Evolutionary conservation across 2,113 vertebrate species (phyloP).

Genomic region (Pseudorhombus dupliciocellatus): DNA sequence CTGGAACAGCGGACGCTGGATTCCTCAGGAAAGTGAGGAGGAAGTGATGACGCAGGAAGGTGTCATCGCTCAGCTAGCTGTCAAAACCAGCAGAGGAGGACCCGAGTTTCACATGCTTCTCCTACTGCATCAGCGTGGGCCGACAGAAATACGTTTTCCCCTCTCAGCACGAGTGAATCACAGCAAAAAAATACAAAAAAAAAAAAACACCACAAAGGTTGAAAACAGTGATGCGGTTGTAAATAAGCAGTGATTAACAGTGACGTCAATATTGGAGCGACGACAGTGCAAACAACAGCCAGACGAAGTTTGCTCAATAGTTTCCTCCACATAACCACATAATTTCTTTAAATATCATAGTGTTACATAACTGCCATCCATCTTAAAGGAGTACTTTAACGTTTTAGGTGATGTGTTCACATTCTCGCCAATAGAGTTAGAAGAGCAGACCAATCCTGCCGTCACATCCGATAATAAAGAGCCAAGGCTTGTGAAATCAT

Average conservation of each 20-base stretch:
- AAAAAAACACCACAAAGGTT: conserved; percentile 6
- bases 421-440: neutral
- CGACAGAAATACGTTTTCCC: conserved; percentile 44
- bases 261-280: neutral
- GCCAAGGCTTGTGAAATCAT: neutral
- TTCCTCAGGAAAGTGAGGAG: conserved; percentile 71
- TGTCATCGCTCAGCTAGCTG: conserved; percentile 60
- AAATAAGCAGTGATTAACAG: neutral
- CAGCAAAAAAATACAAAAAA: too few species aligned
- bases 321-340: neutral
- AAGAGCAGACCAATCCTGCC: neutral
- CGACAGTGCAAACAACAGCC: conserved; percentile 7
- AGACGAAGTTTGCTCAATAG: neutral
- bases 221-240: neutral
- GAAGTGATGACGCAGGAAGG: conserved; percentile 76
- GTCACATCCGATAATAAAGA: neutral
- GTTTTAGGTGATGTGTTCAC: neutral
- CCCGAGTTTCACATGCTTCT: conserved; percentile 63
- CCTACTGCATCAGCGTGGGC: conserved; percentile 37
- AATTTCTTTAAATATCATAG: neutral
- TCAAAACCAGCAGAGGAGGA: conserved; percentile 55
- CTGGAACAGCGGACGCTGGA: conserved; percentile 41
- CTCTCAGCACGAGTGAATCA: conserved; percentile 21
- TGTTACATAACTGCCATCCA: neutral
- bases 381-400: neutral